These are phyloP conservation scores for human (Homo sapiens) DNA, from an alignment of 2,113 vertebrate species.

Conservation along the genomic window GRCh38 chr3:157172001-157172500, in stretches of 20 bases:
- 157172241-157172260: neutral
- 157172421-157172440: neutral
- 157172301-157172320: neutral
- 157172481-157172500: neutral
- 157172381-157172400: neutral
- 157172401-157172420: constrained; percentile 18
- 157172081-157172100: neutral
- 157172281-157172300: neutral
- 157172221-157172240: constrained; percentile 47
- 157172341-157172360: neutral
- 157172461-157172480: neutral
- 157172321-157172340: neutral
- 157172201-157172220: neutral
- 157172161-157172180: neutral
- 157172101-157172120: constrained; percentile 2
- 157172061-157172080: constrained; percentile 6
- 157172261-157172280: neutral
- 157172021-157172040: constrained; percentile 8
- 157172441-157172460: neutral
- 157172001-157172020: neutral
- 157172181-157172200: neutral
- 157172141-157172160: neutral
- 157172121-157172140: neutral
- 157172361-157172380: neutral
- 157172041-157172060: neutral